A percentile compares a stretch with the other conserved stretches of the same genome.
These are phyloP conservation scores for Lepidocolaptes lacrymiger DNA, from an alignment of 2,797 vertebrate species.

Conservation along the genomic window DNA sequence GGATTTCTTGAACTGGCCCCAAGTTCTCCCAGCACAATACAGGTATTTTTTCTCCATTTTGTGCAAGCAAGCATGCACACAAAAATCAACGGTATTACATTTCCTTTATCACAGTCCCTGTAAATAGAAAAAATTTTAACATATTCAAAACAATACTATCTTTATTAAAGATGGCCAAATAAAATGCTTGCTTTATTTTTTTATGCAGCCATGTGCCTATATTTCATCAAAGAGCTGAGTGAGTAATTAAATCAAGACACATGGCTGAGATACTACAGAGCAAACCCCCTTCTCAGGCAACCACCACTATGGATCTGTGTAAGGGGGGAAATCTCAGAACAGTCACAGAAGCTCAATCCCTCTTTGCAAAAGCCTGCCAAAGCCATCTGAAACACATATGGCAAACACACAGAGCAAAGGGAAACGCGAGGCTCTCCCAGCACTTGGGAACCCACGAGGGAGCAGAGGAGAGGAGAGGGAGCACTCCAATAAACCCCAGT, in stretches of 20 bases:
- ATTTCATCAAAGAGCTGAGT: neutral
- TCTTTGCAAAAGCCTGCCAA: neutral
- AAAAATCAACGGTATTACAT: neutral
- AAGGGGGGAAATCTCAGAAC: neutral
- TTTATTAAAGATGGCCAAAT: neutral
- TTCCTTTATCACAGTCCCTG: neutral
- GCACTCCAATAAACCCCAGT: neutral
- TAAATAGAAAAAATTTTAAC: neutral
- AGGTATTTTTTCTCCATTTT: neutral
- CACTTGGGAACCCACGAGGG: neutral
- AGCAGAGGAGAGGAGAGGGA: neutral
- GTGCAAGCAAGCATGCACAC: neutral
- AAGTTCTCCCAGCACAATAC: neutral
- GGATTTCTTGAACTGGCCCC: neutral
- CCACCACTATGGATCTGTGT: neutral
- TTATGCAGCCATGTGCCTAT: neutral
- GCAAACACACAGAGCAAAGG: neutral
- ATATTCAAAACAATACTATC: neutral
- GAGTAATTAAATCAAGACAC: constrained; percentile 22
- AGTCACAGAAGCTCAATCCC: neutral
- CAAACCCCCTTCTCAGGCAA: neutral
- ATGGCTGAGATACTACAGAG: neutral
- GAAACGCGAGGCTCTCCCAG: neutral
- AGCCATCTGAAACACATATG: neutral
- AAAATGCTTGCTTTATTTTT: neutral